Evolutionary conservation across 2,888 invertebrate genomes (phyloP).

Genomic region (Neelides folsomi): DNA sequence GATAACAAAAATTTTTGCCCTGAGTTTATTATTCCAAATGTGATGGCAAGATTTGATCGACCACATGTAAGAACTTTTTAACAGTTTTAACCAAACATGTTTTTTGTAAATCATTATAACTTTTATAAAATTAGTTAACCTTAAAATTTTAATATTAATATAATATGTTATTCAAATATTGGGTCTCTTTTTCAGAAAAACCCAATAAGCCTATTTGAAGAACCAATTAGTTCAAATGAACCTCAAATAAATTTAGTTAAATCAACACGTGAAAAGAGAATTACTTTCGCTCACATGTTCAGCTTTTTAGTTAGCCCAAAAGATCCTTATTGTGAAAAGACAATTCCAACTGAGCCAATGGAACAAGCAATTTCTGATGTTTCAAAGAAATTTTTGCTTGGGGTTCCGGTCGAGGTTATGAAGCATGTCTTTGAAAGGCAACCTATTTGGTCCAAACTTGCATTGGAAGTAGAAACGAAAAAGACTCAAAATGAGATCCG

Average conservation of each 20-base stretch:
- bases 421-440: conserved; percentile 56
- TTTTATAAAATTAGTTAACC: too few relatives aligned
- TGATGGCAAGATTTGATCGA: conserved; percentile 26
- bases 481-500: conserved; percentile 52
- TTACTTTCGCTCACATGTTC: conserved; percentile 20
- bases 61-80: conserved; percentile 16
- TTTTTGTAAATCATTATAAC: neutral
- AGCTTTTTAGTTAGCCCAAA: conserved; percentile 11
- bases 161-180: neutral
- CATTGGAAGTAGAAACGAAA: conserved; percentile 53
- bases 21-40: conserved; percentile 19
- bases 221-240: conserved; percentile 33
- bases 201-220: conserved; percentile 4
- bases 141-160: neutral
- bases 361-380: conserved; percentile 12
- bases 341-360: conserved; percentile 13
- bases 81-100: neutral
- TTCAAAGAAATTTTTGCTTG: conserved; percentile 17
- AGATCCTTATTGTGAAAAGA: neutral
- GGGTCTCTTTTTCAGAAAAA: neutral
- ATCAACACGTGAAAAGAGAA: conserved; percentile 18
- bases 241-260: conserved; percentile 30
- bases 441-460: conserved; percentile 79
- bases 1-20: conserved; percentile 6
- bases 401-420: conserved; percentile 14